Percentiles rank a stretch among this genome's conserved stretches.
Conservation (phyloP, 2,113 vertebrate genomes). For the Spizaetus ornatus region DNA sequence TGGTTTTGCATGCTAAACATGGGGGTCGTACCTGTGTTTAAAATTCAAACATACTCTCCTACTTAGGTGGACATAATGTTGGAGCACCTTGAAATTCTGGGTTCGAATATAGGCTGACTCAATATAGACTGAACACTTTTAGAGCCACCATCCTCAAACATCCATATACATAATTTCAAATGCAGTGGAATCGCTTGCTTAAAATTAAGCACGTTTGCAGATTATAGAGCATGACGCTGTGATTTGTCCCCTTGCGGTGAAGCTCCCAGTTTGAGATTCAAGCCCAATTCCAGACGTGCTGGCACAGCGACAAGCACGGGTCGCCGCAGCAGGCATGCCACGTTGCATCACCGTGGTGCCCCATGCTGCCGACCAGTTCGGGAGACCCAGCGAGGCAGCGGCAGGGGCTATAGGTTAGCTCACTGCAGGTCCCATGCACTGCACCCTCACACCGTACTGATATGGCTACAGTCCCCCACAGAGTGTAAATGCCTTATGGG, state of each 20-base stretch:
- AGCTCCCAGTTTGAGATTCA: neutral
- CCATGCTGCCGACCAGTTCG: accelerated
- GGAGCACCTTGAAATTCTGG: neutral
- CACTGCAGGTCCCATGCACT: accelerated
- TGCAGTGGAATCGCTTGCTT: neutral
- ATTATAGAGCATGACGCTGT: neutral
- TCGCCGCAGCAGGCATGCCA: accelerated
- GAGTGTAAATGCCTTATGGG: accelerated
- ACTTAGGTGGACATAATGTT: neutral
- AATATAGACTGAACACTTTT: neutral
- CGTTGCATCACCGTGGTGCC: too few relatives aligned
- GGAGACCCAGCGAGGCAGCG: neutral
- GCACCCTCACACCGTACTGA: accelerated
- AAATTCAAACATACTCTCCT: neutral
- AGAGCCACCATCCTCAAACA: neutral
- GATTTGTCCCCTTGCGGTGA: neutral
- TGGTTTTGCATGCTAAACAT: neutral
- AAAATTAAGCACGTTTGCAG: neutral
- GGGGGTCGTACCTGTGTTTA: neutral
- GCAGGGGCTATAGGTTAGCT: neutral
- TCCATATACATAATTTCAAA: neutral
- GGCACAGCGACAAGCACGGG: neutral
- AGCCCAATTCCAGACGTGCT: accelerated
- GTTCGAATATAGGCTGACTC: neutral
- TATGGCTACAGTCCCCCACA: neutral